Evolutionary conservation across 2,797 vertebrate genomes (phyloP).

Genomic region (Pangasius macronema): DNA sequence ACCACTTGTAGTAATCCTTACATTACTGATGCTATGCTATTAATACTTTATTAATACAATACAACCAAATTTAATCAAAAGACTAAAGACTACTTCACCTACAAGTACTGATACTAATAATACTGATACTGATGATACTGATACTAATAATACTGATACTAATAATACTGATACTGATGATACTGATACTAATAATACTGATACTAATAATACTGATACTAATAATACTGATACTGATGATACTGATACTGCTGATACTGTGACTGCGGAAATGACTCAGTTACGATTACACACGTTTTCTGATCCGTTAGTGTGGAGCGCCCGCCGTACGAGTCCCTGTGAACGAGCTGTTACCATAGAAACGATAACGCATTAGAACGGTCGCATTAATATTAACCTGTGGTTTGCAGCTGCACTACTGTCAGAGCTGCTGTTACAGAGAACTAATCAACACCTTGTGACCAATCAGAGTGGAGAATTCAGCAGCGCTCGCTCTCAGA

Average conservation of each 20-base stretch:
- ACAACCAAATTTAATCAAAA: not conserved
- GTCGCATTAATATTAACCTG: not conserved
- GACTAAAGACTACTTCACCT: too few species aligned
- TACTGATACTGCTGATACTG: not conserved
- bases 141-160: not conserved
- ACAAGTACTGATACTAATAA: too few species aligned
- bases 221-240: not conserved
- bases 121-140: not conserved
- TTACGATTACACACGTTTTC: not conserved
- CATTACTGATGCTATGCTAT: not conserved
- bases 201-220: not conserved
- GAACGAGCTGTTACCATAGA: not conserved
- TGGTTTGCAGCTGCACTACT: not conserved
- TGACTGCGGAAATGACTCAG: not conserved
- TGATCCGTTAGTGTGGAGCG: not conserved
- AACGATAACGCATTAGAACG: not conserved
- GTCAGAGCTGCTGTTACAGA: not conserved
- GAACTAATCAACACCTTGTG: not conserved
- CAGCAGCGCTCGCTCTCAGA: not conserved
- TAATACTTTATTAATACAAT: not conserved
- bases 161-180: not conserved
- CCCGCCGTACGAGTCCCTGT: not conserved
- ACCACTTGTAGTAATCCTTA: not conserved
- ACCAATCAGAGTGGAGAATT: not conserved
- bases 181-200: not conserved